These are phyloP conservation scores for Austrofundulus limnaeus DNA, from an alignment of 2,113 vertebrate species.

Conservation along the genomic window DNA sequence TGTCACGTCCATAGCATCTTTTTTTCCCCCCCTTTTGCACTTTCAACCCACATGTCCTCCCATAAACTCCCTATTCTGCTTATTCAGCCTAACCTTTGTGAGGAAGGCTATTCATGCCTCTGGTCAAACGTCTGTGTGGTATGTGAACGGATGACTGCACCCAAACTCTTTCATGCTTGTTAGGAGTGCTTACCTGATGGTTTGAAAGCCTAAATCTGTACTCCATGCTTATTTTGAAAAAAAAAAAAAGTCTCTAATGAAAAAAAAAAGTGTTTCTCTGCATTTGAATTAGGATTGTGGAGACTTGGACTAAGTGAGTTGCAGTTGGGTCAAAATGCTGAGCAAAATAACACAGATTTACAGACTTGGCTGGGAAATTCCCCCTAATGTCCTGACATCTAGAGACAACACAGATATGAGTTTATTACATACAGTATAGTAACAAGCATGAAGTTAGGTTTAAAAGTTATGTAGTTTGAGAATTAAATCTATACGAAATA, in stretches of 20 bases:
- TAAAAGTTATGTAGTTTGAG: not conserved
- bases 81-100: slow-evolving; percentile 70
- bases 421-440: not conserved
- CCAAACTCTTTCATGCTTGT: slow-evolving; percentile 31
- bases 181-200: slow-evolving; percentile 36
- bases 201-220: slow-evolving; percentile 23
- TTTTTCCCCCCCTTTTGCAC: slow-evolving; percentile 47
- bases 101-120: slow-evolving; percentile 60
- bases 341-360: not conserved
- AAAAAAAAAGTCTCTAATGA: slow-evolving; percentile 19
- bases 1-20: slow-evolving; percentile 50
- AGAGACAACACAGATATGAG: not conserved
- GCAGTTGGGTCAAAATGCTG: not conserved
- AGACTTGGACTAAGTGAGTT: too few species aligned
- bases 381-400: not conserved
- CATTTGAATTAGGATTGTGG: too few species aligned
- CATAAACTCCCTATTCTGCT: slow-evolving; percentile 65
- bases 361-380: not conserved
- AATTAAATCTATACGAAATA: not conserved
- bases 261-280: slow-evolving; percentile 1
- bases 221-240: slow-evolving; percentile 1
- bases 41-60: slow-evolving; percentile 51
- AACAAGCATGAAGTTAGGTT: not conserved
- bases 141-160: slow-evolving; percentile 32
- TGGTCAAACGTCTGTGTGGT: slow-evolving; percentile 45